phyloP scores from a whole-genome alignment of 2,797 vertebrate genomes.

The Tragopan temminckii region DNA sequence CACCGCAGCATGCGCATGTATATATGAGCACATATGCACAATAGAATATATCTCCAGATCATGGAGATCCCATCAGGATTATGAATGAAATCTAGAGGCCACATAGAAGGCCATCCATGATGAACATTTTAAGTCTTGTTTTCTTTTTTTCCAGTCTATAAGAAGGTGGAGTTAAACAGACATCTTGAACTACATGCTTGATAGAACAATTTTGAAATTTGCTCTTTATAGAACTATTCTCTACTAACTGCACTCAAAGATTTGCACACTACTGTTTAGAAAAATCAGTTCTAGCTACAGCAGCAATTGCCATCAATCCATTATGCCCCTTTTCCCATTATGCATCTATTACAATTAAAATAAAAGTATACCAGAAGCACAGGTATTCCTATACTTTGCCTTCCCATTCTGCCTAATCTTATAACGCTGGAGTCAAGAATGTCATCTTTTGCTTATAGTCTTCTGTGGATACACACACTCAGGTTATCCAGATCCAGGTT shows the following conservation, averaged over 20 bases:
- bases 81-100: slow-evolving; percentile 52
- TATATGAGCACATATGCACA: background rate
- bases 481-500: slow-evolving; percentile 2
- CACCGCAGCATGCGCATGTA: accelerated
- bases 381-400: background rate
- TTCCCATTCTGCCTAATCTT: background rate
- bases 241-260: background rate
- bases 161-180: background rate
- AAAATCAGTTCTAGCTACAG: background rate
- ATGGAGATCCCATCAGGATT: slow-evolving; percentile 48
- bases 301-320: background rate
- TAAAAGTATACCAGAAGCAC: background rate
- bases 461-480: background rate
- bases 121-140: background rate
- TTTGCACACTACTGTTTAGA: background rate
- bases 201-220: background rate
- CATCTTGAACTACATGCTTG: background rate
- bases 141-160: too few species aligned
- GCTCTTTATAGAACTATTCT: background rate
- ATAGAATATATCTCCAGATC: background rate
- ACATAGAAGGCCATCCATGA: background rate
- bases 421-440: too few species aligned
- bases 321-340: background rate
- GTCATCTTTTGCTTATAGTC: too few species aligned
- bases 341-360: background rate